Evolutionary conservation across 2,888 invertebrate genomes (phyloP), one percentile per base, ranked within the genome.

Genomic region (Drosophila ezoana): DNA sequence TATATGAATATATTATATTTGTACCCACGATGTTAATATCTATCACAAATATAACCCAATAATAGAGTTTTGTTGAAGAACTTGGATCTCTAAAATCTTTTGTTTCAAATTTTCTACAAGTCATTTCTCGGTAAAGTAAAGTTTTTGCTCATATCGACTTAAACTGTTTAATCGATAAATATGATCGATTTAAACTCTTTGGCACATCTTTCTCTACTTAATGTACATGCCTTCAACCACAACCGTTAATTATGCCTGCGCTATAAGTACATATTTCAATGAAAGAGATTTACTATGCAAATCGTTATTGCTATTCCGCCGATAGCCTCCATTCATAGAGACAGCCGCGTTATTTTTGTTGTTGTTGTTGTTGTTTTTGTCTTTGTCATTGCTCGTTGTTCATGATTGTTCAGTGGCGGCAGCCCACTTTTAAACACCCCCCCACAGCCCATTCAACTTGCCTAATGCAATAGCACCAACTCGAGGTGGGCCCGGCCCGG

Each of bases 401-500:
- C 61, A 23, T 43, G 54, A 28, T 49, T 58, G 66, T 66, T 41
- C 68, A 47, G 40, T 43, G 56, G 56, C 64, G 53, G 59, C 63
- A 72, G 60, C 53, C 49, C 73, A 45, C 51, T 49, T 51, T 52
- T 28, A n/a, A 8, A 14, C 20, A 41, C 32, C 3, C 16, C 32
- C 33, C 20, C 20, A 35, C 35, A 1, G 1, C 33, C 23, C 54
- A 13, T 10, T 8, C 10, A 3, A n/a, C 8, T 35, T 20, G 35
- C 33, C 13, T 4, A 57, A 38, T 57, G 57, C 59, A 45, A 4
- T 13, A 11, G n/a, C 58, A 35, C 35, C 54, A 41, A 44, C 28
- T 43, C 16, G 56, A 43, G 33, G 56, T 56, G 41, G 16, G 20
- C 40, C 13, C 11, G 14, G 5, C 8, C 13, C 20, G 1, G 6